A percentile compares a stretch with the other conserved stretches of the same genome.
Evolutionary conservation across 2,113 vertebrate species (phyloP).

Genomic region (Rhegmatorhina hoffmannsi): DNA sequence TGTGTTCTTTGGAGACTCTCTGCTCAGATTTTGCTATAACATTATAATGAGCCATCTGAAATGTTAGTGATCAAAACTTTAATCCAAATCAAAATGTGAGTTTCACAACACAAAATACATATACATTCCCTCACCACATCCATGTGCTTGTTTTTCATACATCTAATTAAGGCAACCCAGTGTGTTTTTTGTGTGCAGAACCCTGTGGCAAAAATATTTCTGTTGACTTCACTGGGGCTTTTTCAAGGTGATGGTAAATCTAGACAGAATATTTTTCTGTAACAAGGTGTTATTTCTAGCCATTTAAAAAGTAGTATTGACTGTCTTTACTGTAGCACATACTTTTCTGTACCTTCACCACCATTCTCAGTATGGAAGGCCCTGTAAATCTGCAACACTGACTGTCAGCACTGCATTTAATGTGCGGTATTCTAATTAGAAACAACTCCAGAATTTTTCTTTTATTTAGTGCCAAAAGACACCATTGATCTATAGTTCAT

Average conservation of each 20-base stretch:
- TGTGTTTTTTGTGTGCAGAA: not conserved
- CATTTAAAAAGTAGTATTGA: not conserved
- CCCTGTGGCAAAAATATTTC: not conserved
- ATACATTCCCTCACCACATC: not conserved
- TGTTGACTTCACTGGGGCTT: not conserved
- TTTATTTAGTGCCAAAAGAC: slow-evolving; percentile 51
- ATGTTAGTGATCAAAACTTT: not conserved
- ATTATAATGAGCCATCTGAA: not conserved
- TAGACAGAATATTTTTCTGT: not conserved
- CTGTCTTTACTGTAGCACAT: not conserved
- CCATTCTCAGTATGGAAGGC: not conserved
- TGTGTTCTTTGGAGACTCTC: not conserved
- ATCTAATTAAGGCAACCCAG: not conserved
- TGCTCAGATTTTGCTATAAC: not conserved
- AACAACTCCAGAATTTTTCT: slow-evolving; percentile 11
- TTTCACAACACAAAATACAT: not conserved
- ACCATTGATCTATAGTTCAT: not conserved
- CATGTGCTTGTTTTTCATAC: not conserved
- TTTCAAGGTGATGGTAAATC: not conserved
- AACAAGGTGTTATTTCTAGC: not conserved
- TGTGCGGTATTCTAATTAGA: slow-evolving; percentile 19
- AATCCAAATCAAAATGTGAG: not conserved
- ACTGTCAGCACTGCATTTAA: slow-evolving; percentile 3
- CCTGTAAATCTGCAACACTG: slow-evolving; percentile 9
- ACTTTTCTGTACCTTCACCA: not conserved